Base-by-base conservation (phyloP, 1,140 invertebrate species). In the Cephus cinctus region DNA sequence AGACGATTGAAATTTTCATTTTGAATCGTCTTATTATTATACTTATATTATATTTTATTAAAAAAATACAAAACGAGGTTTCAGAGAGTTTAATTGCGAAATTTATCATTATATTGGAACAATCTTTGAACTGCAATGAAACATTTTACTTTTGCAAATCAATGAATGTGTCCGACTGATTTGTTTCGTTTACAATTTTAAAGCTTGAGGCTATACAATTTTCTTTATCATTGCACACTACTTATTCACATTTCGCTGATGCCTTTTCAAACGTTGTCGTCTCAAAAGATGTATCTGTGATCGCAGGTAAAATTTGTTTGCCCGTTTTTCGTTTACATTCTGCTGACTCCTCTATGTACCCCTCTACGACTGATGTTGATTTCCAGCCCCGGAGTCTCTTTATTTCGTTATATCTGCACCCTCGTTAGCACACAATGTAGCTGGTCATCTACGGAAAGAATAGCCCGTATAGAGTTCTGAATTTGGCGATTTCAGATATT, bases 381-480 rank as follows among this genome's bases (percentile, higher is more conserved):
- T 35, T 45, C 43, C 43, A 45, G 5, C 31, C 9, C 30, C 43
- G n/a, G 22, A 20, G 34, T 18, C 0, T 23, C 18, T 44, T 34
- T 8, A 31, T 5, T 6, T 27, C 4, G 25, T 44, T 16, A 45
- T 21, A 35, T 45, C 34, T 15, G 9, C 43, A 12, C 43, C 43
- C 5, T 20, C 21, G 27, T 59, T 49, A 16, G 40, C 50, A 27
- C 44, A 11, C 32, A 59, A 43, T 5, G 43, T 44, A 20, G 50
- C 54, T 22, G 54, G 56, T 14, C 47, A 22, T 1, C 47, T 15
- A 16, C 57, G 23, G 22, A 53, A 59, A 9, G 15, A 50, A 41
- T 59, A 50, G 8, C 52, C 57, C 1, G 50, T 56, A 34, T 53
- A 59, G 9, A 14, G 9, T 18, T 43, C 20, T n/a, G 50, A n/a